These are phyloP conservation scores for Berghia stephanieae DNA, from an alignment of 1,140 invertebrate species.

Conservation along the genomic window DNA sequence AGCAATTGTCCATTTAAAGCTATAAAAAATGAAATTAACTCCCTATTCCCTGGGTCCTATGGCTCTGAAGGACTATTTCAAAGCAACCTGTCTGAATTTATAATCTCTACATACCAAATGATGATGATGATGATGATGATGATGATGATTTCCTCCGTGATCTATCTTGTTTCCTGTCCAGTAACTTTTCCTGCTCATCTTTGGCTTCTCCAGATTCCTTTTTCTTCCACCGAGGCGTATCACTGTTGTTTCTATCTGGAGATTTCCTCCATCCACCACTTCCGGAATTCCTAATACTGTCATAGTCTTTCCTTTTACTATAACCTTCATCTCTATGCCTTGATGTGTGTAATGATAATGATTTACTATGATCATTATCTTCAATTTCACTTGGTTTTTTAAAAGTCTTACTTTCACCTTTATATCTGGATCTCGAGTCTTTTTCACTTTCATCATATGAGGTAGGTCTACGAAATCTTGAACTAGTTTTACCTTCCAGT, in stretches of 20 bases:
- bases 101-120: too few species aligned
- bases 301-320: background rate
- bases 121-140: constrained; percentile 49
- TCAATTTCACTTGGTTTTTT: background rate
- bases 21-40: too few species aligned
- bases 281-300: background rate
- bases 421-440: background rate
- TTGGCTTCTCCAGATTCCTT: background rate
- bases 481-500: background rate
- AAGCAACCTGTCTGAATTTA: too few species aligned
- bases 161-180: constrained; percentile 3
- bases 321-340: background rate
- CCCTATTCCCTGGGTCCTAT: too few species aligned
- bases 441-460: background rate
- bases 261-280: constrained; percentile 9
- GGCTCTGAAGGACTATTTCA: too few species aligned
- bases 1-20: too few species aligned
- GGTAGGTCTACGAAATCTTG: background rate
- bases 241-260: background rate
- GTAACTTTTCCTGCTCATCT: background rate
- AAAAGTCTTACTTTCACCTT: too few species aligned
- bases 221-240: constrained; percentile 8
- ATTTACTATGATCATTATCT: background rate
- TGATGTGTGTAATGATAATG: background rate
- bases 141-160: constrained; percentile 39